Conservation (phyloP, 1,140 invertebrate species). For the Drosophila pseudoobscura region DNA sequence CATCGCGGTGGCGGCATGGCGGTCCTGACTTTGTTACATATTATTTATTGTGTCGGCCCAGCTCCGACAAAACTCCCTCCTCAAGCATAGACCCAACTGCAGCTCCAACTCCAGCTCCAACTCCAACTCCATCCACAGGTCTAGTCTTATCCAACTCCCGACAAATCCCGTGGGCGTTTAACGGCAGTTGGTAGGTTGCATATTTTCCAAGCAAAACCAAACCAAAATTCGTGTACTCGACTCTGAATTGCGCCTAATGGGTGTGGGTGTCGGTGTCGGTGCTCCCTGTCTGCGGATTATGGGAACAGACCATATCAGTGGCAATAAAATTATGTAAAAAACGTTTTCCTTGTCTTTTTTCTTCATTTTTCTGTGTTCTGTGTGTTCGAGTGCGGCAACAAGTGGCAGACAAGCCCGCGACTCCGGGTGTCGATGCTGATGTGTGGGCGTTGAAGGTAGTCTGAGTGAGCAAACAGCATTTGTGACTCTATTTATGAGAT, state of each 20-base stretch:
- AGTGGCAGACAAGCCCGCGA: slow-evolving; percentile 29
- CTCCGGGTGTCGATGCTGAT: slow-evolving; percentile 9
- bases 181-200: slow-evolving; percentile 66
- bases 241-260: slow-evolving; percentile 48
- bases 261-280: slow-evolving; percentile 59
- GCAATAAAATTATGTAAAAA: slow-evolving; percentile 74
- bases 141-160: slow-evolving; percentile 15
- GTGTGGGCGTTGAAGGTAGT: slow-evolving; percentile 15
- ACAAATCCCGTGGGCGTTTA: slow-evolving; percentile 66
- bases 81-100: not conserved
- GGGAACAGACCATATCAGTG: slow-evolving; percentile 50
- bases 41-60: slow-evolving; percentile 71
- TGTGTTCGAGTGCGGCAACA: slow-evolving; percentile 27
- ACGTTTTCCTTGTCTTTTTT: slow-evolving; percentile 6
- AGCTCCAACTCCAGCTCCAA: slow-evolving; percentile 1
- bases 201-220: slow-evolving; percentile 37
- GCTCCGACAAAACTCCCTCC: slow-evolving; percentile 15
- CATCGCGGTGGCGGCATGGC: slow-evolving; percentile 30
- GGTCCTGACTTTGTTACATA: slow-evolving; percentile 78
- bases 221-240: slow-evolving; percentile 62
- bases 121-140: slow-evolving; percentile 3
- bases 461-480: slow-evolving; percentile 26
- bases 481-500: slow-evolving; percentile 5
- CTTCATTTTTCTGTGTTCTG: slow-evolving; percentile 8
- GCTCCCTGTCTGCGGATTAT: slow-evolving; percentile 46